Conservation (phyloP, 2,113 vertebrate species). For the Colinus virginianus region DNA sequence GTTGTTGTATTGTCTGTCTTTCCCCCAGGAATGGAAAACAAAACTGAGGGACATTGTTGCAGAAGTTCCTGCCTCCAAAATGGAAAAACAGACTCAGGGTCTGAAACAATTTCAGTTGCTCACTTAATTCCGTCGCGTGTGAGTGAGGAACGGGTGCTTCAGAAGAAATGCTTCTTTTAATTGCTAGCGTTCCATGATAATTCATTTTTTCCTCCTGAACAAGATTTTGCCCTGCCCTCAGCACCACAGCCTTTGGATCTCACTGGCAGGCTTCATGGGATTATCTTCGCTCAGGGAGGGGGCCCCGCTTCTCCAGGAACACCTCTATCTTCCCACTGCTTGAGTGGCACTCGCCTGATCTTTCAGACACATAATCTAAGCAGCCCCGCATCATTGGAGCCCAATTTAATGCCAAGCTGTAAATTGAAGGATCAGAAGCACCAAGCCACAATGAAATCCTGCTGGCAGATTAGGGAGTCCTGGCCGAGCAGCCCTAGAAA, state of each 20-base stretch:
- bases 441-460: slow-evolving; percentile 62
- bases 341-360: neutral
- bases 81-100: slow-evolving; percentile 2
- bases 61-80: slow-evolving; percentile 14
- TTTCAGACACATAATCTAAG: slow-evolving; percentile 62
- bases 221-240: slow-evolving; percentile 16
- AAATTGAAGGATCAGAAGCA: slow-evolving; percentile 61
- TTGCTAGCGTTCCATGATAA: neutral
- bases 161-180: slow-evolving; percentile 30
- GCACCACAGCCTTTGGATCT: slow-evolving; percentile 2
- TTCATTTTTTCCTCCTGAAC: slow-evolving; percentile 34
- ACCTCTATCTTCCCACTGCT: neutral
- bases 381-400: slow-evolving; percentile 49
- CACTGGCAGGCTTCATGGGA: neutral
- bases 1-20: neutral
- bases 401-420: slow-evolving; percentile 68
- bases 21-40: neutral
- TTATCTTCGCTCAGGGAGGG: slow-evolving; percentile 14
- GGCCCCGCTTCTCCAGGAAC: neutral
- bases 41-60: neutral
- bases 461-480: slow-evolving; percentile 62
- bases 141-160: neutral
- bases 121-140: neutral
- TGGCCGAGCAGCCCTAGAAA: slow-evolving; percentile 41
- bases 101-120: slow-evolving; percentile 15